Conservation (phyloP, 2,888 invertebrate species). For the Pasiphila rectangulata region DNA sequence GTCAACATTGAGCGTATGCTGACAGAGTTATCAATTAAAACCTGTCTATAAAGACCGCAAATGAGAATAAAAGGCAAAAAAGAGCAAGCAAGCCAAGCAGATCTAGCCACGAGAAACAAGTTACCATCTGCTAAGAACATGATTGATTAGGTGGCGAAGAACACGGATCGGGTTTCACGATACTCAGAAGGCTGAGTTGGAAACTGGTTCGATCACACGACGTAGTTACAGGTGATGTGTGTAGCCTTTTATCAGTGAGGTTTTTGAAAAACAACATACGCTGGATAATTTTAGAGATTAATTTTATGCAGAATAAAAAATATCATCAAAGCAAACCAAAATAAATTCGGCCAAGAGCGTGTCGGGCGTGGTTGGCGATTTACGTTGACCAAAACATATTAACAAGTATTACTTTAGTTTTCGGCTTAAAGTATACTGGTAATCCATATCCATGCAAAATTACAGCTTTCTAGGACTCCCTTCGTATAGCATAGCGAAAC, state of each 20-base stretch:
- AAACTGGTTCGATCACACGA: background rate
- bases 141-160: slow-evolving; percentile 3
- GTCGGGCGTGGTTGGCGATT: too few species aligned
- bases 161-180: slow-evolving; percentile 4
- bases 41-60: background rate
- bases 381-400: too few species aligned
- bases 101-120: background rate
- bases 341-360: too few species aligned
- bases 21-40: slow-evolving; percentile 4
- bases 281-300: too few species aligned
- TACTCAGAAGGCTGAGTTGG: background rate
- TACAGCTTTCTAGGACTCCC: too few species aligned
- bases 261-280: background rate
- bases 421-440: too few species aligned
- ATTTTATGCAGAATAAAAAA: too few species aligned
- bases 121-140: slow-evolving; percentile 2
- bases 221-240: too few species aligned
- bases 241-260: background rate
- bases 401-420: too few species aligned
- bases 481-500: too few species aligned
- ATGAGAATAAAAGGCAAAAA: background rate
- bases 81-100: background rate
- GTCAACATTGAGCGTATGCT: background rate
- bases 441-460: too few species aligned
- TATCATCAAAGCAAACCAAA: too few species aligned